Evolutionary conservation across 2,888 invertebrate species (phyloP), one percentile per base, ranked within the genome.

Genomic region (Patella pellucida): DNA sequence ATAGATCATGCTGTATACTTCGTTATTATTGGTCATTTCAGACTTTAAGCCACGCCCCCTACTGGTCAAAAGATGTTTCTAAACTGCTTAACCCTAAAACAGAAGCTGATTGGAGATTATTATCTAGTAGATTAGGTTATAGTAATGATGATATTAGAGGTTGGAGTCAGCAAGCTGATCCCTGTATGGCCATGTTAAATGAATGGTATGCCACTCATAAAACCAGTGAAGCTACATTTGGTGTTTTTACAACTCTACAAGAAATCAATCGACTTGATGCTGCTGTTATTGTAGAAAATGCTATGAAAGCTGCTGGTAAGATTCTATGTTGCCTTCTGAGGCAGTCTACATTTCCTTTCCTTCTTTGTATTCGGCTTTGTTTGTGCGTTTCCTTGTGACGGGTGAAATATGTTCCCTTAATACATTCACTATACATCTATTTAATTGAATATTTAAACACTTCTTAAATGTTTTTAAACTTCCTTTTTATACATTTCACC

Each of bases 161-260:
- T 23, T 90, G 89, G 89, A 85, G 88, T 3, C 86, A 85, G 67
- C 88, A 88, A 72, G 74, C 85, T 31, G 89, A 90, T 76, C 90
- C 90, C 3, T 89, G 88, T 75, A 87, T 90, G 88, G 83, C 86
- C 12, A 73, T 90, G 79, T 81, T 90, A 16, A 87, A 86, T 80
- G 89, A 90, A 77, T 90, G 89, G 89, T 90, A 87, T 77, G 85
- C 89, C 71, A 87, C 86, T 16, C 86, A 88, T 77, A 89, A 87
- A 77, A 88, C 87, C 12, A 84, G 86, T 72, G 90, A 89, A 76
- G 87, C 87, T 16, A 84, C 81, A 7, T 78, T 80, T 73, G 89
- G 84, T 27, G 80, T 90, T 14, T 78, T 89, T 67, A 86, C 82
- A n/a, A 79, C 81, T n/a, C 82, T 90, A 12, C 85, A 86, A 68